Conservation (phyloP, 2,888 invertebrate genomes). For the Mythimna lalbum region DNA sequence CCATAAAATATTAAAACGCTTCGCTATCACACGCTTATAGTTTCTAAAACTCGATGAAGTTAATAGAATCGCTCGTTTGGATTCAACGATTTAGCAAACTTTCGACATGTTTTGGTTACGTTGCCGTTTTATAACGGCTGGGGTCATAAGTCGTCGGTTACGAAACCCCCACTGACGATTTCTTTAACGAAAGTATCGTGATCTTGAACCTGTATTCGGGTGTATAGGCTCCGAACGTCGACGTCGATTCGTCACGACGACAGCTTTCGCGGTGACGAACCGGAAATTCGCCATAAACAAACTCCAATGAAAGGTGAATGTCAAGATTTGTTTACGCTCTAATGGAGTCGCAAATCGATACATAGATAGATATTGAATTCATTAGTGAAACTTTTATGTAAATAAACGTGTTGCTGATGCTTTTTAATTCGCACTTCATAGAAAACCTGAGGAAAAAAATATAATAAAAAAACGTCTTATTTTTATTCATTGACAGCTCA, state of each 20-base stretch:
- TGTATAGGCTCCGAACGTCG: conserved; percentile 52
- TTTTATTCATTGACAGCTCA: conserved; percentile 10
- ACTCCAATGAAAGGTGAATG: conserved; percentile 85
- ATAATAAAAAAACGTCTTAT: conserved; percentile 10
- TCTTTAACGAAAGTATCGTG: conserved; percentile 82
- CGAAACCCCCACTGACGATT: conserved; percentile 74
- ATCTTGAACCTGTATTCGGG: conserved; percentile 79
- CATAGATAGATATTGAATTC: conserved; percentile 64
- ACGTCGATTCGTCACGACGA: conserved; percentile 60
- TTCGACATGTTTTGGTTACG: conserved; percentile 76
- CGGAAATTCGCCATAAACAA: conserved; percentile 79
- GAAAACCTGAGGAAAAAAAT: conserved; percentile 28
- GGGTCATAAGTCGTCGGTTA: conserved; percentile 80
- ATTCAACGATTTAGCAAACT: conserved; percentile 66
- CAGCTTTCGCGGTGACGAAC: conserved; percentile 82
- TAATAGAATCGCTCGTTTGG: conserved; percentile 59
- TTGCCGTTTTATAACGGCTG: conserved; percentile 69
- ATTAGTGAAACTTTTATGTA: conserved; percentile 66
- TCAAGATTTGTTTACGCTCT: conserved; percentile 80
- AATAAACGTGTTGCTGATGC: conserved; percentile 41
- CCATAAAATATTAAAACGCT: conserved; percentile 38
- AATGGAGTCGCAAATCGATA: conserved; percentile 49
- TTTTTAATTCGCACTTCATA: conserved; percentile 30
- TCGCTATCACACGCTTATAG: conserved; percentile 23
- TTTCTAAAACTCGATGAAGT: conserved; percentile 62